These are phyloP conservation scores for western clawed frog (Xenopus tropicalis) DNA, from an alignment of 2,113 vertebrate species.

Conservation along the genomic window DNA sequence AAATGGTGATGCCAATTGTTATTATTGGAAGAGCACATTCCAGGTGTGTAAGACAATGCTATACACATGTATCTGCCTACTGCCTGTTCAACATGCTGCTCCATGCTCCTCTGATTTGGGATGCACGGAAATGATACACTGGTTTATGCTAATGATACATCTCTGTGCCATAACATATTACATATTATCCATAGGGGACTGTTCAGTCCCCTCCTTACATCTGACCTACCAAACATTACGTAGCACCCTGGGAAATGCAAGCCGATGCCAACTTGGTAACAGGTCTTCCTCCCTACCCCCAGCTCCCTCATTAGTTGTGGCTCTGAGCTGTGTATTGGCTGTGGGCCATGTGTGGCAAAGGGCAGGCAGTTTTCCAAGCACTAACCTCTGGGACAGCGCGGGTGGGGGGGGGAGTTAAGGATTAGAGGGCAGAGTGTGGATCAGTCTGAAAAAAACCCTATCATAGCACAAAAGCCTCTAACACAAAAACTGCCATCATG, in stretches of 20 bases:
- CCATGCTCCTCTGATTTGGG: too few species aligned
- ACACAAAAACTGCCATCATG: neutral
- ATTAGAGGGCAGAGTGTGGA: neutral
- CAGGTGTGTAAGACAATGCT: too few species aligned
- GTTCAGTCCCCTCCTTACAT: neutral
- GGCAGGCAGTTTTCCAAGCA: constrained; percentile 27
- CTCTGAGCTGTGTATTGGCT: constrained; percentile 9
- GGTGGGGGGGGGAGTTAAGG: neutral
- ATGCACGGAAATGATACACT: too few species aligned
- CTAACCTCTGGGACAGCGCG: neutral
- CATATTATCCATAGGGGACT: too few species aligned
- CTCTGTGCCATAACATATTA: too few species aligned
- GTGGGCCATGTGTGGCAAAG: constrained; percentile 22
- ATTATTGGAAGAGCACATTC: too few species aligned
- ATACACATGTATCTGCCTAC: too few species aligned
- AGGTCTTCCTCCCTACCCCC: neutral
- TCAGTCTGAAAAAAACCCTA: neutral
- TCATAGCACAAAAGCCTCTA: neutral
- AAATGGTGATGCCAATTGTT: too few species aligned
- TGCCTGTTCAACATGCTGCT: too few species aligned
- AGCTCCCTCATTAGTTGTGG: neutral
- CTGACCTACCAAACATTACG: neutral
- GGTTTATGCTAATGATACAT: too few species aligned
- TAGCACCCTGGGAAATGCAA: neutral
- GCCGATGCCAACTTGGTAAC: neutral